phyloP scores from a whole-genome alignment of 2,113 vertebrate species.

The Pionites leucogaster region DNA sequence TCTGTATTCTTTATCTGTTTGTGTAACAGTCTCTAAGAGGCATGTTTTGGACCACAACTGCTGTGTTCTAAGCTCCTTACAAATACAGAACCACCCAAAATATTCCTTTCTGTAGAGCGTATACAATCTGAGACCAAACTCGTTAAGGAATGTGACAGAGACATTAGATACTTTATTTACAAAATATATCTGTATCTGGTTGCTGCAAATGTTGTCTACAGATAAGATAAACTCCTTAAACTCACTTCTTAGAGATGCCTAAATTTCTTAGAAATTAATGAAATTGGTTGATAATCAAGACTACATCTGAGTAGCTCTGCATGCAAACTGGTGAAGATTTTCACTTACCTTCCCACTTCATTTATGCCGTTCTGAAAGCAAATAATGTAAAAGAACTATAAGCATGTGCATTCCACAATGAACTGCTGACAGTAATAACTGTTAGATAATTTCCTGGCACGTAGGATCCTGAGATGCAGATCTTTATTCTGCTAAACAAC shows the following conservation, averaged over 20 bases:
- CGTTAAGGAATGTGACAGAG: not conserved
- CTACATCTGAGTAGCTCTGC: not conserved
- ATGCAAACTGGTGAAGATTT: not conserved
- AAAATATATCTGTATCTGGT: not conserved
- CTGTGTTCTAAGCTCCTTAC: not conserved
- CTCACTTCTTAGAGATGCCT: not conserved
- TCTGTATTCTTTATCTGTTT: not conserved
- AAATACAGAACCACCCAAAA: not conserved
- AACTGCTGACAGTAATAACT: not conserved
- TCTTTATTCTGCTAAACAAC: not conserved
- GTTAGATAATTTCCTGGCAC: not conserved
- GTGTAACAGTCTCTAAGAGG: not conserved
- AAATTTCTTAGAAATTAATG: not conserved
- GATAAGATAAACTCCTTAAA: not conserved
- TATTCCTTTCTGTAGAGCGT: fast-evolving
- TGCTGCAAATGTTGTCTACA: fast-evolving
- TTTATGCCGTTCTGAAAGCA: not conserved
- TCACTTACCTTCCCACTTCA: not conserved
- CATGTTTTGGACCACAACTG: not conserved
- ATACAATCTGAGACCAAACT: not conserved
- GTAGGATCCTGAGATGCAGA: not conserved
- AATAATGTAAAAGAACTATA: not conserved
- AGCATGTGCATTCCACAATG: not conserved
- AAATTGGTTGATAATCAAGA: not conserved
- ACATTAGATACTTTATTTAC: not conserved